Base-by-base conservation (phyloP, 2,113 vertebrate species). In the Ancistrus triradiatus region DNA sequence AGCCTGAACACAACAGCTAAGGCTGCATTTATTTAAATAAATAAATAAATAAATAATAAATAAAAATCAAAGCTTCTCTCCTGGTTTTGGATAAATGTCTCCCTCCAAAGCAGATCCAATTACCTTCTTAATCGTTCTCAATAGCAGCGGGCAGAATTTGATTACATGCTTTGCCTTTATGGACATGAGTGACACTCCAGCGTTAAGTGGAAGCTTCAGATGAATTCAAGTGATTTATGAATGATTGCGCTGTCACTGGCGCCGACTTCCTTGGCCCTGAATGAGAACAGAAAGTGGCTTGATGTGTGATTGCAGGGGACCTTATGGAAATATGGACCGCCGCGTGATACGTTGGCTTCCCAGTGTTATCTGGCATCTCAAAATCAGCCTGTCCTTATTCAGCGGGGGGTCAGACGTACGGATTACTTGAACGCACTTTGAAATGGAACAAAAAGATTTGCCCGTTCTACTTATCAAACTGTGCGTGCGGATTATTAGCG, bases 221-320 rank as follows among this genome's bases (percentile, higher is more conserved):
- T 47, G 27, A 43, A 65, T 50, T 33, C 58, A 66, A 66, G 57
- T 40, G 59, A 46, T 66, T 66, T 70, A 47, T 70, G 8, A 9
- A 17, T 50, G 52, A 19, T 57, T 58, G 31, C 15, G 22, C 44
- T 47, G 67, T 33, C 46, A 56, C 56, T 71, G 60, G 17, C 31
- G 17, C 7, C 10, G 7, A 4, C 37, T 27, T 24, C 21, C 11
- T 24, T 69, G 13, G 24, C 57, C 24, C 33, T 61, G 46, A 53
- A 57, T 24, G 37, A 44, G 35, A 22, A 63, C 13, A 40, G 28
- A 31, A 56, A 40, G 22, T 33, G 27, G 46, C 38, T 17, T 44
- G 19, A 15, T 28, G 28, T 40, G 7, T 27, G 51, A 58, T 37
- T 62, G 63, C 35, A 51, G 25, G 57, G 48, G 57, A 46, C 50